Evolutionary conservation across 2,113 vertebrate species (phyloP).

Genomic region (Alaudala cheleensis): DNA sequence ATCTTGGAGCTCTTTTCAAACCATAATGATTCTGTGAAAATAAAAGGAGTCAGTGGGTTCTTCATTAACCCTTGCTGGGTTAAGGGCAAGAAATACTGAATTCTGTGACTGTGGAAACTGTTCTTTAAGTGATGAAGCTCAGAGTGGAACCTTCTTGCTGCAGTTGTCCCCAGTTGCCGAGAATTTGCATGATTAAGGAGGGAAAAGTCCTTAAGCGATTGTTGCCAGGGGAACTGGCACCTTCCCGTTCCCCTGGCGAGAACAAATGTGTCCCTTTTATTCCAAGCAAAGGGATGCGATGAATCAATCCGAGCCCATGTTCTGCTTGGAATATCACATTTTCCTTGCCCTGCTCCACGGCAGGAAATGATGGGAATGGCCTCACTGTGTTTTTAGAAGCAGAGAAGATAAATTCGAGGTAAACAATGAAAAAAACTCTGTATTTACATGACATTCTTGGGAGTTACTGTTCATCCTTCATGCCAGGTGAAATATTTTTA

Average conservation of each 20-base stretch:
- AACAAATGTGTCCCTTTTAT: background rate
- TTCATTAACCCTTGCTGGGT: background rate
- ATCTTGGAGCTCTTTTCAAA: background rate
- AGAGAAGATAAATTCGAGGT: background rate
- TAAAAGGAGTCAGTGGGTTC: background rate
- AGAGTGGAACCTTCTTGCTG: background rate
- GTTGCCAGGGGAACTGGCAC: constrained; percentile 28
- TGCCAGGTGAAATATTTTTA: background rate
- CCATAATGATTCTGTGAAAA: background rate
- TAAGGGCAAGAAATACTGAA: background rate
- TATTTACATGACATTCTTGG: background rate
- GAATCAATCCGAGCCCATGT: background rate
- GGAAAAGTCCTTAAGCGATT: background rate
- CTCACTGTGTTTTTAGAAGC: background rate
- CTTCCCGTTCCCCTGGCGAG: background rate
- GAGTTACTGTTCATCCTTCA: background rate
- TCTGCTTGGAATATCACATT: background rate
- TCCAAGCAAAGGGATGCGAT: background rate
- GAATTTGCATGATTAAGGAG: background rate
- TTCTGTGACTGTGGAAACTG: accelerated
- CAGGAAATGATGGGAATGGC: background rate
- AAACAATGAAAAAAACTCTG: background rate
- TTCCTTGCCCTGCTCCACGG: background rate
- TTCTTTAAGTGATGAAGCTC: background rate
- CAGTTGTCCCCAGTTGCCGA: background rate